Evolutionary conservation across 2,113 vertebrate genomes (phyloP).

Genomic region (Loxodonta africana): DNA sequence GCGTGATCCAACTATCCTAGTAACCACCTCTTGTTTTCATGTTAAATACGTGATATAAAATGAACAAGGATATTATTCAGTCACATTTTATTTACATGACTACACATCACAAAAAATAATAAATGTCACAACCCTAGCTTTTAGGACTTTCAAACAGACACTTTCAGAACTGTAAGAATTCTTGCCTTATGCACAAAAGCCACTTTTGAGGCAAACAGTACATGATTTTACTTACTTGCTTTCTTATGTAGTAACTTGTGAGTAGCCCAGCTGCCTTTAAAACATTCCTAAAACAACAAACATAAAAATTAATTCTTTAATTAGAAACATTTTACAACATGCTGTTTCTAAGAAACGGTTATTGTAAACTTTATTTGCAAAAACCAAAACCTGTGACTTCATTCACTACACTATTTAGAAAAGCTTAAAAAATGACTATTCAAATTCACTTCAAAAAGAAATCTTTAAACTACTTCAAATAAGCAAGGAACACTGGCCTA

Average conservation of each 20-base stretch:
- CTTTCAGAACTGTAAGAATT: conserved; percentile 16
- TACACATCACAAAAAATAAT: background rate
- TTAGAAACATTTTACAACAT: conserved; percentile 57
- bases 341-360: background rate
- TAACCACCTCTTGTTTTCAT: background rate
- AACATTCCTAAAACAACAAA: conserved; percentile 95
- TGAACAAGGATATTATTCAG: background rate
- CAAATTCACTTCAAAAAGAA: conserved; percentile 56
- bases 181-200: background rate
- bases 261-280: conserved; percentile 98
- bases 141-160: background rate
- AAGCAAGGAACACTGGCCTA: conserved; percentile 17
- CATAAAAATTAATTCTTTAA: conserved; percentile 73
- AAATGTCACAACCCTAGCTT: background rate
- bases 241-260: conserved; percentile 99
- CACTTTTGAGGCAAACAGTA: background rate
- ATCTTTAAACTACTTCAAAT: conserved; percentile 25
- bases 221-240: conserved; percentile 94
- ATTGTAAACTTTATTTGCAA: background rate
- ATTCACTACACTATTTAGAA: background rate
- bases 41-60: background rate
- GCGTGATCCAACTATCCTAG: background rate
- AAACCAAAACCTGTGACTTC: background rate
- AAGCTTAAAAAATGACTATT: conserved; percentile 47
- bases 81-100: background rate